These are phyloP conservation scores for Mnemiopsis leidyi DNA, from an alignment of 37 sponge, comb jelly and placozoan genomes.

Conservation along the genomic window DNA sequence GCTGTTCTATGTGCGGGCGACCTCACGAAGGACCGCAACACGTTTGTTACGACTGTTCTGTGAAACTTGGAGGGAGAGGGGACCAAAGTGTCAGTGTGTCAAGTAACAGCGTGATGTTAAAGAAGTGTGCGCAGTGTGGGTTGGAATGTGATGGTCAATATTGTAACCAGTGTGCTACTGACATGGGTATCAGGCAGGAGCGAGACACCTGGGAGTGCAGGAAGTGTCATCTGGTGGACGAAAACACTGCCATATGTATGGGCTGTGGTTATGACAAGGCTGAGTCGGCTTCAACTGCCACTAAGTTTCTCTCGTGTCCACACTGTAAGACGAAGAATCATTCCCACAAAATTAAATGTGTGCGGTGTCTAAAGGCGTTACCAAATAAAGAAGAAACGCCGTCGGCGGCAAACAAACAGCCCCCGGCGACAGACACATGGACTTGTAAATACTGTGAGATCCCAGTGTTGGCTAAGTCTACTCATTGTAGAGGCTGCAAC, in stretches of 20 bases:
- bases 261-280: constrained; percentile 43
- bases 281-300: neutral
- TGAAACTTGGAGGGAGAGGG: neutral
- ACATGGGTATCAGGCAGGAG: constrained; percentile 36
- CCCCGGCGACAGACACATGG: neutral
- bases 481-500: constrained; percentile 42
- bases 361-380: neutral
- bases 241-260: constrained; percentile 38
- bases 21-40: neutral
- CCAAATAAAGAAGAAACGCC: neutral
- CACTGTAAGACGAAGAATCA: constrained; percentile 58
- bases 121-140: constrained; percentile 15
- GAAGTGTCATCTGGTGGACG: constrained; percentile 25
- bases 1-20: neutral
- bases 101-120: neutral
- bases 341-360: neutral
- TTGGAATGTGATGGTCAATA: neutral
- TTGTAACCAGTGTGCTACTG: constrained; percentile 5
- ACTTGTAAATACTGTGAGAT: constrained; percentile 38
- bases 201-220: neutral
- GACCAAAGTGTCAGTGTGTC: neutral
- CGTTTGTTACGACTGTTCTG: neutral
- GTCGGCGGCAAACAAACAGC: neutral
- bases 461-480: neutral
- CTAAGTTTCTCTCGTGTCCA: neutral